These are phyloP conservation scores for Bugula neritina DNA, from an alignment of 2,888 invertebrate genomes.

Conservation along the genomic window DNA sequence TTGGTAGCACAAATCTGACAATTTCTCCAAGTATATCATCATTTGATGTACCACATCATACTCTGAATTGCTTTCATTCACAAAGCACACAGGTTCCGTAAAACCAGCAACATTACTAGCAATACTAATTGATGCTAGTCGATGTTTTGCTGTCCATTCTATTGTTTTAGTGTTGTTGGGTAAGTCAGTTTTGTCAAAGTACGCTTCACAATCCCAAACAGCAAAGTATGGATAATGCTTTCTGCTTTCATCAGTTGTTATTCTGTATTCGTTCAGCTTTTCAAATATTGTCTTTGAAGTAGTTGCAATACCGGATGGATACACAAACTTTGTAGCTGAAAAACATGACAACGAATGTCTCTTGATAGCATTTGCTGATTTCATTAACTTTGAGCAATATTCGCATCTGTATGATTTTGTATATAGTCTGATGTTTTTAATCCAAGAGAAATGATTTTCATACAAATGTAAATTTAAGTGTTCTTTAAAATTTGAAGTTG, in stretches of 20 bases:
- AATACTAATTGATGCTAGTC: not conserved
- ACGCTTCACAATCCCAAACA: slow-evolving; percentile 19
- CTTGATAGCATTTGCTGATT: not conserved
- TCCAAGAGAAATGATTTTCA: slow-evolving; percentile 12
- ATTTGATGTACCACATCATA: not conserved
- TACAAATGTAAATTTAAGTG: slow-evolving; percentile 6
- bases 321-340: not conserved
- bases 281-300: not conserved
- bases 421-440: not conserved
- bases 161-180: not conserved
- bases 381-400: not conserved
- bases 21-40: slow-evolving; percentile 11
- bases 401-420: slow-evolving; percentile 6
- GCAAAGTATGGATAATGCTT: slow-evolving; percentile 21
- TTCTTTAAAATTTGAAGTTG: not conserved
- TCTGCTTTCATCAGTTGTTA: not conserved
- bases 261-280: not conserved
- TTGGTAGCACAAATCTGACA: slow-evolving; percentile 4
- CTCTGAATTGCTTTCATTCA: not conserved
- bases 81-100: slow-evolving; percentile 9
- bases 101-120: slow-evolving; percentile 11
- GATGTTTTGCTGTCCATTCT: not conserved
- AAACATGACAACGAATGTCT: not conserved
- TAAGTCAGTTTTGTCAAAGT: not conserved
- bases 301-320: not conserved